Evolutionary conservation across 1,140 invertebrate genomes (phyloP), one percentile per base, ranked within the genome.

Genomic region (Chironomus tepperi): DNA sequence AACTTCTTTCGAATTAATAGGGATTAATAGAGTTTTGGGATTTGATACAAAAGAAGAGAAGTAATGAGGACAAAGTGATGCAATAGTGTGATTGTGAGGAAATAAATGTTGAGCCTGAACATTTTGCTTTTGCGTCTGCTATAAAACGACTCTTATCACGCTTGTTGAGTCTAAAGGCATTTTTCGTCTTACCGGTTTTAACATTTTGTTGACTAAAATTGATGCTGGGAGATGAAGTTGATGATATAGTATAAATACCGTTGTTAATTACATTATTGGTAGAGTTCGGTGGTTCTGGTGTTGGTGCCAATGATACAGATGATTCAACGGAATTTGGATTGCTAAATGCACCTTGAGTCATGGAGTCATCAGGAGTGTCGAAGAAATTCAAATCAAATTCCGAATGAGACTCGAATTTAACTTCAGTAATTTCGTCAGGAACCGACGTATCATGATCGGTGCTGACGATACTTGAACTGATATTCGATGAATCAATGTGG

Each of bases 301-400:
- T 87, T 43, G 85, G 86, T 64, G 86, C 85, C 43, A 84, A 85
- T 73, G 86, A 86, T 65, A 84, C 84, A 57, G 89, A 70, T 19
- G 65, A 89, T 75, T 86, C 88, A 73, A 89, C 87, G 74, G 89
- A 89, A 73, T 86, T 88, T 24, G 87, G 86, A 79, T 90, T 89
- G 79, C 88, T 88, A 83, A 89, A 89, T 73, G 77, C 80, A 16
- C 88, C 88, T 78, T 88, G 87, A 7, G 85, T 87, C 77, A 85
- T 89, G 77, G 86, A 86, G 79, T 88, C 88, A 79, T 88, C 88
- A 43, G 88, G 86, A 42, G 85, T 86, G 83, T 91, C 90, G 83
- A 92, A 92, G 84, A 91, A 92, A 83, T 89, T 88, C 78, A 91
- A 84, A 84, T 91, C 91, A 80, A 92, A 91, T 80, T 91, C 90